Conservation (phyloP, 2,888 invertebrate species). For the Petrophora chlorosata region DNA sequence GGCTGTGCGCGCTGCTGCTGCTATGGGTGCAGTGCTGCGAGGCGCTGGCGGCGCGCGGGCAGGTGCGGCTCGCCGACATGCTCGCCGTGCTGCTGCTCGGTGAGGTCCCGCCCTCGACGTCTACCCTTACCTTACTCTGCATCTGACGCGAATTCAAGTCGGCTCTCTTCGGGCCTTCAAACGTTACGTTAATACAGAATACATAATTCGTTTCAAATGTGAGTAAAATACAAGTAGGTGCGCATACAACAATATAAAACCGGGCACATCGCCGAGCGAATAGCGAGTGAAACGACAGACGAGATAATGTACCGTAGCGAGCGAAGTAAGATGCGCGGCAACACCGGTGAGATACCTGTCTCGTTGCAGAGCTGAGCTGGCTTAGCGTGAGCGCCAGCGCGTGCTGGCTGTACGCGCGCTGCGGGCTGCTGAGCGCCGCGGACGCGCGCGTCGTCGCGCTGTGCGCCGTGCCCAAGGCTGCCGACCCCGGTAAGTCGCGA, state of each 20-base stretch:
- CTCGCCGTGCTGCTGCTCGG: constrained; percentile 40
- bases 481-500: constrained; percentile 22
- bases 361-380: constrained; percentile 43
- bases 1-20: constrained; percentile 52
- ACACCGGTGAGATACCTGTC: not conserved
- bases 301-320: too few species aligned
- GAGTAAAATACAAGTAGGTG: too few species aligned
- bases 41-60: constrained; percentile 55
- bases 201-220: too few species aligned
- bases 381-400: constrained; percentile 44
- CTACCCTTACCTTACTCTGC: too few species aligned
- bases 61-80: constrained; percentile 44
- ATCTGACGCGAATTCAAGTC: too few species aligned
- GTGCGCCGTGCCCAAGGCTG: constrained; percentile 31
- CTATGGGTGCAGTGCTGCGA: constrained; percentile 64
- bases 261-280: too few species aligned
- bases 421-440: constrained; percentile 44
- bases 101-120: constrained; percentile 23
- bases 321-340: too few species aligned
- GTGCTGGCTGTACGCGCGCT: constrained; percentile 51
- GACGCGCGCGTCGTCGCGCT: constrained; percentile 50
- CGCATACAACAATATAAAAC: too few species aligned
- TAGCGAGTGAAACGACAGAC: too few species aligned
- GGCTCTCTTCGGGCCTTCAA: too few species aligned
- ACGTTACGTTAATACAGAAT: too few species aligned